Base-by-base conservation (phyloP, 2,113 vertebrate species). In the Pelobates fuscus region DNA sequence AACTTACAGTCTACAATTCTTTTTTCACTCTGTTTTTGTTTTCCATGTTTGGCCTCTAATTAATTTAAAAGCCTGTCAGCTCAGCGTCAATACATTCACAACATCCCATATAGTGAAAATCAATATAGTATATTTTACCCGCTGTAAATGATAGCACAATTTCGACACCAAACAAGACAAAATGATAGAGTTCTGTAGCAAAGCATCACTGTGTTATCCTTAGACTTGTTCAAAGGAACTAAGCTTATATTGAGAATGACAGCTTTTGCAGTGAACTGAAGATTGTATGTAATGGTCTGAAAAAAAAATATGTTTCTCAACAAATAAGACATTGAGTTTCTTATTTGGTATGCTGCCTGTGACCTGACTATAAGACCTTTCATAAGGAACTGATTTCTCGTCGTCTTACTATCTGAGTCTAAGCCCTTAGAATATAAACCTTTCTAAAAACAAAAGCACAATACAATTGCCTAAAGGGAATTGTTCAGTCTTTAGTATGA, bases 371-470 rank as follows among this genome's bases (percentile, higher is more conserved):
- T 71, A 80, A 82, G 80, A 82, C 78, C 79, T 79, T 83, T 84
- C 81, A 80, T 80, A 80, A 79, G 79, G 37, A 80, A 80, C 37
- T 46, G 68, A 67, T 66, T 83, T 84, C 81, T 82, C 79, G 80
- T 84, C 80, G 72, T 80, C 71, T 58, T 58, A 58, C 79, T 79
- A 82, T 80, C 78, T 74, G 64, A 82, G 70, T 79, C 70, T 82
- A 79, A 84, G 65, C 63, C 83, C 85, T 83, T 81, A 77, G 81
- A 78, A 81, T 79, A 83, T 72, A 83, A 82, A 78, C 43, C 43
- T 82, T 82, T 67, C n/a, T 77, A 81, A 69, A 82, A 82, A 79
- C 69, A 73, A 79, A 78, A 62, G 59, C 67, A 73, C 78, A 80
- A 58, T 77, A 70, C 79, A 72, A 25, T 52, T 73, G 64, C 76